Percentiles rank a stretch among this genome's conserved stretches.
phyloP scores from a whole-genome alignment of 2,113 vertebrate species.

The Nesoenas mayeri region DNA sequence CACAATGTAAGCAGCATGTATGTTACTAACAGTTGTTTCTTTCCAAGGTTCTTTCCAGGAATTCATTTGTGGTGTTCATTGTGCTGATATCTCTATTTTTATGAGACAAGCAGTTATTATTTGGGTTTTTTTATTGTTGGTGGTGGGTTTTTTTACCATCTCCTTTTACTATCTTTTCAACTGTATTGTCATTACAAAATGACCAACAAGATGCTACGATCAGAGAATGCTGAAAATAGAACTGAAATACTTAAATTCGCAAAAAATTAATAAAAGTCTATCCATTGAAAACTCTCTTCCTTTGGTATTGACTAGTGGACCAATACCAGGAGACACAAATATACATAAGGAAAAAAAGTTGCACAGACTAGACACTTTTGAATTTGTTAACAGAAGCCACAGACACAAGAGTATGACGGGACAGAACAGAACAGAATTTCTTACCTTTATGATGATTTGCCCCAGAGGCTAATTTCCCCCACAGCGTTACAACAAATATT shows the following conservation, averaged over 20 bases:
- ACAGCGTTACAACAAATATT: conserved; percentile 88
- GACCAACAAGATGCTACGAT: neutral
- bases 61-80: neutral
- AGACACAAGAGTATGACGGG: neutral
- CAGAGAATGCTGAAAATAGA: neutral
- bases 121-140: neutral
- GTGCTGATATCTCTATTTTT: neutral
- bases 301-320: neutral
- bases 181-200: neutral
- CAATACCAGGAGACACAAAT: neutral
- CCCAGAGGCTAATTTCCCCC: conserved; percentile 84
- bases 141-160: neutral
- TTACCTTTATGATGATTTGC: conserved; percentile 90
- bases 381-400: neutral
- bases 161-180: neutral
- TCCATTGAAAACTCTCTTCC: neutral
- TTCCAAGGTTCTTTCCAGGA: neutral
- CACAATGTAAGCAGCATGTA: neutral
- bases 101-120: neutral
- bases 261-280: neutral
- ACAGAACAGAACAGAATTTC: conserved; percentile 1
- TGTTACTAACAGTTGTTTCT: neutral
- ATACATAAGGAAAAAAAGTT: neutral
- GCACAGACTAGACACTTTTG: neutral
- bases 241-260: neutral